Percentiles rank a stretch among this genome's conserved stretches.
phyloP scores from a whole-genome alignment of 2,888 invertebrate species.

The Caenorhabditis sp. region DNA sequence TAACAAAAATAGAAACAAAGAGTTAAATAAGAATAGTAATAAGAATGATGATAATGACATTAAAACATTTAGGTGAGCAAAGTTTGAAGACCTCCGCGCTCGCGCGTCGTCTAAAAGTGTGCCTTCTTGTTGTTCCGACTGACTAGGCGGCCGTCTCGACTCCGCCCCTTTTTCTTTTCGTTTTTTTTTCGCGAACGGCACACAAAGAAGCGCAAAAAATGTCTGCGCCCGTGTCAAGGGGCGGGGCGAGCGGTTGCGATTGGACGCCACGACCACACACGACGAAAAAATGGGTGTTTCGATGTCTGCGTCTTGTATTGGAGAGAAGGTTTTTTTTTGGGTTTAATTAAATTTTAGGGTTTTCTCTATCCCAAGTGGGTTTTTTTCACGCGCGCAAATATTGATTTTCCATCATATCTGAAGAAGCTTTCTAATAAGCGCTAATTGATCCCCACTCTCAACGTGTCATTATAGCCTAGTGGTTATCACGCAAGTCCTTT shows the following conservation, averaged over 20 bases:
- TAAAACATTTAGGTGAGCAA: too few relatives aligned
- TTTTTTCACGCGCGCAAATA: too few relatives aligned
- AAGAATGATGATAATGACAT: background rate
- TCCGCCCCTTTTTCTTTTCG: background rate
- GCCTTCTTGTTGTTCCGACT: background rate
- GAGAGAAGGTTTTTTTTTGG: background rate
- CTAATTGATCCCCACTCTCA: too few relatives aligned
- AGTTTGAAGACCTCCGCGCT: background rate
- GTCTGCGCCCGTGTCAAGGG: background rate
- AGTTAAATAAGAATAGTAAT: background rate
- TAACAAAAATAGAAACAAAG: background rate
- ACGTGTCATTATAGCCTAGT: too few relatives aligned
- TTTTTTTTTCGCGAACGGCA: background rate
- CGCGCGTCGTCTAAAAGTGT: too few relatives aligned
- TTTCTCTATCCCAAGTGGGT: background rate
- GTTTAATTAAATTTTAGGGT: background rate
- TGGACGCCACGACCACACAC: conserved; percentile 5
- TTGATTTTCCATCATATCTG: too few relatives aligned
- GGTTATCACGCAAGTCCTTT: too few relatives aligned
- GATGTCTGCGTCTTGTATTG: background rate
- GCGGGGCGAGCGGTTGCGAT: background rate
- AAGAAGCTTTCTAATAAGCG: too few relatives aligned
- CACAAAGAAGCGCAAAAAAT: background rate
- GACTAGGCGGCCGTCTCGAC: conserved; percentile 3
- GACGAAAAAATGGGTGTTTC: conserved; percentile 3